phyloP scores from a whole-genome alignment of 2,888 invertebrate species.

The Luperina testacea region DNA sequence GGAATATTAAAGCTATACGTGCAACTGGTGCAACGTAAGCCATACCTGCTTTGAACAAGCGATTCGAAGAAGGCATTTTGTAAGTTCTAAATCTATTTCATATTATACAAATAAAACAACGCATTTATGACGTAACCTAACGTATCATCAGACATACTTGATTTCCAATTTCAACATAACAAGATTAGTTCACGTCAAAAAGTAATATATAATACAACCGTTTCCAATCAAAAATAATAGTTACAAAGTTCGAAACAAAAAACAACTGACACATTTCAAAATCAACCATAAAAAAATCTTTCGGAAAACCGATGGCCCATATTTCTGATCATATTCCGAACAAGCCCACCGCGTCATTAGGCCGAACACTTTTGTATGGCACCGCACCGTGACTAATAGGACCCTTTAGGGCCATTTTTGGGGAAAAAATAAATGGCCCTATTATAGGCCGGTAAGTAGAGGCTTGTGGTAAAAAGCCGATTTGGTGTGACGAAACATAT shows the following conservation, averaged over 20 bases:
- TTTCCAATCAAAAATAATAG: constrained; percentile 57
- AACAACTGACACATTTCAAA: constrained; percentile 59
- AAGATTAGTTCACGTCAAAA: constrained; percentile 58
- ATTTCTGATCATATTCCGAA: constrained; percentile 66
- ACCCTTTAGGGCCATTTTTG: constrained; percentile 81
- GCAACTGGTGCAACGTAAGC: neutral
- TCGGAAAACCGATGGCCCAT: constrained; percentile 59
- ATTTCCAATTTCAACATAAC: constrained; percentile 46
- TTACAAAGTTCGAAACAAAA: constrained; percentile 46
- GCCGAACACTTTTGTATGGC: constrained; percentile 75
- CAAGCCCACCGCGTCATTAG: constrained; percentile 72
- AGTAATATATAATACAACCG: constrained; percentile 47
- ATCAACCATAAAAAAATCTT: constrained; percentile 48
- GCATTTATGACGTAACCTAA: constrained; percentile 14
- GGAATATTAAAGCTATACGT: neutral
- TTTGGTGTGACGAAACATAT: constrained; percentile 73
- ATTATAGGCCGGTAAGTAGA: constrained; percentile 71
- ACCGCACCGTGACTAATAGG: constrained; percentile 86
- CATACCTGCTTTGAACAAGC: neutral
- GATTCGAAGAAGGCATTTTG: neutral
- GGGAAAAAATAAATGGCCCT: constrained; percentile 81
- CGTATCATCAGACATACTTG: constrained; percentile 43
- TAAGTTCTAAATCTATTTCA: constrained; percentile 7
- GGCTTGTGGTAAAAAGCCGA: constrained; percentile 76
- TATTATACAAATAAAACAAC: constrained; percentile 17